Percentiles rank a stretch among this genome's conserved stretches.
Evolutionary conservation across 1,140 invertebrate genomes (phyloP).

Genomic region (Leptinotarsa texana): DNA sequence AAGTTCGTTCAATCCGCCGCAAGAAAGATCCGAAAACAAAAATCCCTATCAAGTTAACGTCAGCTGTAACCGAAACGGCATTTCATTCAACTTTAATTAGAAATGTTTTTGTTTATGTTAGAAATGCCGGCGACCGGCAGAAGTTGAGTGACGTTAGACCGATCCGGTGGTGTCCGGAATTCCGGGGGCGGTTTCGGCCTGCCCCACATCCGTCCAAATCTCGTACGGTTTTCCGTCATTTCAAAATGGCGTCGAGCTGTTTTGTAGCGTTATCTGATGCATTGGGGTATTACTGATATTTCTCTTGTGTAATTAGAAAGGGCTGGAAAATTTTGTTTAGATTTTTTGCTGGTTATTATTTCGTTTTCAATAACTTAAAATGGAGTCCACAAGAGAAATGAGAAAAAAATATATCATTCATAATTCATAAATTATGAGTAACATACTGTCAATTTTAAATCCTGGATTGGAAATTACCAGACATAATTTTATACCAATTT

Average conservation of each 20-base stretch:
- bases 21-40: not conserved
- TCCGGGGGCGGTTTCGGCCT: constrained; percentile 15
- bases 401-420: too few species aligned
- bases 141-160: constrained; percentile 20
- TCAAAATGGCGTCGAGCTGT: not conserved
- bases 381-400: too few species aligned
- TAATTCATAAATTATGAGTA: too few species aligned
- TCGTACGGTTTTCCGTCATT: not conserved
- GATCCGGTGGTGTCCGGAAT: constrained; percentile 14
- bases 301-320: too few species aligned
- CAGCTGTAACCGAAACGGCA: not conserved
- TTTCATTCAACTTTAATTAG: constrained; percentile 25
- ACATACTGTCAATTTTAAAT: too few species aligned
- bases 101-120: constrained; percentile 29
- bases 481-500: too few species aligned
- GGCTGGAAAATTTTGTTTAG: too few species aligned
- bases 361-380: too few species aligned
- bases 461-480: too few species aligned
- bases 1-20: not conserved
- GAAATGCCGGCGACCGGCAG: not conserved
- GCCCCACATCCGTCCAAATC: not conserved
- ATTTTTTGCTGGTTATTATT: too few species aligned
- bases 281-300: too few species aligned
- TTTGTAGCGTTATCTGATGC: too few species aligned
- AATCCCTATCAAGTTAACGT: constrained; percentile 10